Conservation (phyloP, 2,888 invertebrate species). For the Agonopterix heracliana region DNA sequence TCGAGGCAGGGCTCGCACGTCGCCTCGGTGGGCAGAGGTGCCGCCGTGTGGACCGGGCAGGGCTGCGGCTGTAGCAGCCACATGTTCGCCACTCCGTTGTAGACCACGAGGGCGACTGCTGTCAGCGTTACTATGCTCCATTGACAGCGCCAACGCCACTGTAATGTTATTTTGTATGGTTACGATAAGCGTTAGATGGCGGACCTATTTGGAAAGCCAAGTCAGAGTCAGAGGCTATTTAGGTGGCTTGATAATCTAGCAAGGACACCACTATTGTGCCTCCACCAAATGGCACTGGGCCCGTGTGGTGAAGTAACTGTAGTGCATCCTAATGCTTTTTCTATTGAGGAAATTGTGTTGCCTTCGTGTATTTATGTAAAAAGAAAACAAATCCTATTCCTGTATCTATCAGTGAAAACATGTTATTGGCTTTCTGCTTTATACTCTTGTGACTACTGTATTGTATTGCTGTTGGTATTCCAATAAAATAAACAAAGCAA, state of each 20-base stretch:
- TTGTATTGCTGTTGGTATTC: too few relatives aligned
- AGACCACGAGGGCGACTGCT: conserved; percentile 79
- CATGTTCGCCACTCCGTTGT: conserved; percentile 61
- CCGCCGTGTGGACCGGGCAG: conserved; percentile 36
- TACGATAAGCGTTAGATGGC: neutral
- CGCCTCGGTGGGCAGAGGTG: conserved; percentile 35
- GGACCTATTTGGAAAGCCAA: too few relatives aligned
- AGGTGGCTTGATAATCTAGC: neutral
- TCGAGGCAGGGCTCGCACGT: conserved; percentile 59
- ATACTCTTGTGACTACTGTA: too few relatives aligned
- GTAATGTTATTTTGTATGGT: conserved; percentile 8
- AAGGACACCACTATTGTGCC: neutral
- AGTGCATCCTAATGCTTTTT: too few relatives aligned
- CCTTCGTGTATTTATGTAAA: too few relatives aligned
- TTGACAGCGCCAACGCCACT: conserved; percentile 77
- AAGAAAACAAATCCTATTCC: too few relatives aligned
- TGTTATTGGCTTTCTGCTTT: too few relatives aligned
- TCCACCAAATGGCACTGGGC: neutral
- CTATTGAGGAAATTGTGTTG: too few relatives aligned
- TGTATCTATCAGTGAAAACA: too few relatives aligned
- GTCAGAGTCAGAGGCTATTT: too few relatives aligned
- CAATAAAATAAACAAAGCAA: too few relatives aligned
- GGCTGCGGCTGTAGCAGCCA: conserved; percentile 53
- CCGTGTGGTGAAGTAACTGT: too few relatives aligned
- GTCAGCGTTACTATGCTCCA: conserved; percentile 82